phyloP scores from a whole-genome alignment of 2,113 vertebrate species.

The Fregata magnificens region DNA sequence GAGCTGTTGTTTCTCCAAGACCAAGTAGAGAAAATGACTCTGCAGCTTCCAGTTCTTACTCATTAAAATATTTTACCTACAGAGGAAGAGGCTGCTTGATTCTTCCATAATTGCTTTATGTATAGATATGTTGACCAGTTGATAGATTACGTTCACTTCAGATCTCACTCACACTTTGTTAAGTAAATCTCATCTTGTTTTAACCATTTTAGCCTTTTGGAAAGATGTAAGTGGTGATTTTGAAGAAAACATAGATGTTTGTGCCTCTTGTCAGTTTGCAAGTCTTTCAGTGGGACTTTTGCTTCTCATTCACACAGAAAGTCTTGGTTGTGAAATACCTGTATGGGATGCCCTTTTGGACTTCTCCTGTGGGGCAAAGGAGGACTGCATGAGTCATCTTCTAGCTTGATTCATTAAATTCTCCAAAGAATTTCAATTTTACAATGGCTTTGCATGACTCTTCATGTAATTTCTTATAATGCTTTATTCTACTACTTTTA shows the following conservation, averaged over 20 bases:
- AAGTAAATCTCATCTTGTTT: neutral
- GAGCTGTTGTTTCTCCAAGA: neutral
- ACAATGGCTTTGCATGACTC: neutral
- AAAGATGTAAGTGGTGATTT: neutral
- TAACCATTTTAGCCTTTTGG: neutral
- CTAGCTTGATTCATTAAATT: neutral
- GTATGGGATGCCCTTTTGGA: neutral
- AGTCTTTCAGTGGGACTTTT: neutral
- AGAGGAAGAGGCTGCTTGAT: neutral
- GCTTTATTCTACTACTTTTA: neutral
- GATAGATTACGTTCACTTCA: neutral
- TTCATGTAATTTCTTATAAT: neutral
- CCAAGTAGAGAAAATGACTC: neutral
- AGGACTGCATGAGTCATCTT: neutral
- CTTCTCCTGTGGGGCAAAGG: neutral
- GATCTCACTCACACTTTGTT: neutral
- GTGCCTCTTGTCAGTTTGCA: neutral
- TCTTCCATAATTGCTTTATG: neutral
- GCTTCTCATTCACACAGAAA: neutral
- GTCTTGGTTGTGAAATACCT: neutral
- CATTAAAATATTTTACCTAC: neutral
- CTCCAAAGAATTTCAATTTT: neutral
- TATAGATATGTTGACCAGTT: neutral
- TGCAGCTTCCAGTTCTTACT: neutral
- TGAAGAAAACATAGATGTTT: neutral